Percentiles rank a stretch among this genome's conserved stretches.
Conservation (phyloP, 2,888 invertebrate species). For the Koerneria pararmatus region DNA sequence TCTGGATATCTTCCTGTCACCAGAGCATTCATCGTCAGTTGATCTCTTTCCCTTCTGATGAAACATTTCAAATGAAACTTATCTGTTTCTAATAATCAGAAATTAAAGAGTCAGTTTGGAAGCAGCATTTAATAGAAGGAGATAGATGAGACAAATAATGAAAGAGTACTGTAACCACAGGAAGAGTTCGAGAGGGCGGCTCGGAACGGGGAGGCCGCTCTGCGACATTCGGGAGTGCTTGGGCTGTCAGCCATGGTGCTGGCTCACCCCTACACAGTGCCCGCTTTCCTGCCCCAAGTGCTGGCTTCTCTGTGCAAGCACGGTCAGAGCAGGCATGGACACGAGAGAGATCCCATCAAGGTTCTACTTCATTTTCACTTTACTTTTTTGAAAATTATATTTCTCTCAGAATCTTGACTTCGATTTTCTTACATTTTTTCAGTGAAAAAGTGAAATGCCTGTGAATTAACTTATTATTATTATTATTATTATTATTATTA, state of each 20-base stretch:
- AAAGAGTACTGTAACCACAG: too few relatives aligned
- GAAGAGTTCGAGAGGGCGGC: conserved; percentile 29
- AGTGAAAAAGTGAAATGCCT: too few relatives aligned
- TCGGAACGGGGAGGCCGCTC: conserved; percentile 41
- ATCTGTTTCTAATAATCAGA: too few relatives aligned
- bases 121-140: too few relatives aligned
- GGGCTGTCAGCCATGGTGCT: conserved; percentile 72
- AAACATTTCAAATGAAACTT: too few relatives aligned
- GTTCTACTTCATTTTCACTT: conserved; percentile 30
- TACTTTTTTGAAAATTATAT: too few relatives aligned
- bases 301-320: conserved; percentile 76
- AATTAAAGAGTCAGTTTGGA: too few relatives aligned
- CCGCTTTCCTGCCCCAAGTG: conserved; percentile 74
- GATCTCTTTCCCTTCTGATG: neutral
- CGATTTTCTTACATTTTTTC: too few relatives aligned
- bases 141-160: too few relatives aligned
- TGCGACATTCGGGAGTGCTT: conserved; percentile 76
- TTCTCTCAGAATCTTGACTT: conserved; percentile 12
- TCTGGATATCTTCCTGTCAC: conserved; percentile 71
- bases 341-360: conserved; percentile 63
- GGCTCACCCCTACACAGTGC: conserved; percentile 82
- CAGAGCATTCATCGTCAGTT: conserved; percentile 40
- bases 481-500: too few relatives aligned
- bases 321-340: conserved; percentile 75
- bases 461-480: too few relatives aligned